Conservation (phyloP, 2,113 vertebrate species). For the Telmatochromis brichardi region DNA sequence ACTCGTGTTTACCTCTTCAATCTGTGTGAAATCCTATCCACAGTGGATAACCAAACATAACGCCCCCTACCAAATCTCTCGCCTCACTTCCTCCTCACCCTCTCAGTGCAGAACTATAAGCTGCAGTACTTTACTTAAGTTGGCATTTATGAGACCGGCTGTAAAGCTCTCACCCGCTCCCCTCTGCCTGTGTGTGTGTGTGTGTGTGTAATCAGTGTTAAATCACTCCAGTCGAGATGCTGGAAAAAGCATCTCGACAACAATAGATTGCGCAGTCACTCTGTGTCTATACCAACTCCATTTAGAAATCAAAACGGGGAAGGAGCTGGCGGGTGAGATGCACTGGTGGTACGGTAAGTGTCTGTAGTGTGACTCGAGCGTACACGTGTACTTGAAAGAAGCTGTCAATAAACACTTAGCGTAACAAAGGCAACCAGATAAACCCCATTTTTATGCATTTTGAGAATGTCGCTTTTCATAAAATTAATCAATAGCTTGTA, state of each 20-base stretch:
- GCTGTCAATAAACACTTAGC: neutral
- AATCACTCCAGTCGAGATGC: slow-evolving; percentile 33
- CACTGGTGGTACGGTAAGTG: neutral
- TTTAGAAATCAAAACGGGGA: slow-evolving; percentile 22
- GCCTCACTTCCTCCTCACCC: neutral
- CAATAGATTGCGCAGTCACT: neutral
- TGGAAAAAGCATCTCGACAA: slow-evolving; percentile 8
- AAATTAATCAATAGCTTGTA: neutral
- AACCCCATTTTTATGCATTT: neutral
- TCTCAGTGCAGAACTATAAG: slow-evolving; percentile 16
- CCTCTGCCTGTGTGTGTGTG: neutral
- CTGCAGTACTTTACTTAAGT: slow-evolving; percentile 36
- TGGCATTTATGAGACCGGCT: slow-evolving; percentile 43
- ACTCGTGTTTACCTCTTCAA: neutral
- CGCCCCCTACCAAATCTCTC: neutral
- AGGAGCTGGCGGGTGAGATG: neutral
- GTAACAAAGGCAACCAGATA: neutral
- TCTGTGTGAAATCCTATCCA: slow-evolving; percentile 15
- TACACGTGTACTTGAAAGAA: neutral
- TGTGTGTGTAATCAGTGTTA: slow-evolving; percentile 21
- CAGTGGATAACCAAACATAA: slow-evolving; percentile 25
- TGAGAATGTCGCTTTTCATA: neutral
- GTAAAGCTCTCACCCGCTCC: neutral
- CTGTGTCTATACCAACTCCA: neutral
- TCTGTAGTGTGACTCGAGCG: neutral